These are phyloP conservation scores for Ophiothrix spiculata DNA, from an alignment of 35 echinoderm and acorn worm species.

Conservation along the genomic window DNA sequence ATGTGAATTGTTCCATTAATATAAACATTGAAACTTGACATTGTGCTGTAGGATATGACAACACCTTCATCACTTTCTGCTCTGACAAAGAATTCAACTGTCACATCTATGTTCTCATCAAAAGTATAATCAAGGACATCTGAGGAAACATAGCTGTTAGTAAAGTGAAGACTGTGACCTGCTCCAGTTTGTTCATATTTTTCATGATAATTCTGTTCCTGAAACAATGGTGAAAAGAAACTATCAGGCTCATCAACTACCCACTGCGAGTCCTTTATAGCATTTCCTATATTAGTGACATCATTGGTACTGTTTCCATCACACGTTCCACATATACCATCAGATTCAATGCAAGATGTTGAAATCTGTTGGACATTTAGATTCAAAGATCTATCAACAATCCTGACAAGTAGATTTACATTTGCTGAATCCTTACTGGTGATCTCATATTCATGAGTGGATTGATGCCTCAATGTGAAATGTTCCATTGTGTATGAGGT, in stretches of 20 bases:
- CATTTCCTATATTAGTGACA: slow-evolving; percentile 33
- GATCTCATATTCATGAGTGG: slow-evolving; percentile 42
- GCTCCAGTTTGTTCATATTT: slow-evolving; percentile 39
- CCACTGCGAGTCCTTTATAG: neutral
- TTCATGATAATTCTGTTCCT: slow-evolving; percentile 41
- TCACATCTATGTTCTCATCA: slow-evolving; percentile 34
- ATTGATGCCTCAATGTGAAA: slow-evolving; percentile 36
- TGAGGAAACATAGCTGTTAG: slow-evolving; percentile 61
- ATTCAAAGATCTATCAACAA: slow-evolving; percentile 59
- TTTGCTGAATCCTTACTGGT: slow-evolving; percentile 6
- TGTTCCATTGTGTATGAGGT: neutral
- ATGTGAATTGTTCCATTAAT: slow-evolving; percentile 51
- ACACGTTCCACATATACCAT: slow-evolving; percentile 81
- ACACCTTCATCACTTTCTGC: slow-evolving; percentile 43
- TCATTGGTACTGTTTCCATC: slow-evolving; percentile 68
- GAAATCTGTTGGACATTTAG: slow-evolving; percentile 9
- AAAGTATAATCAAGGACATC: slow-evolving; percentile 50
- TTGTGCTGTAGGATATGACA: slow-evolving; percentile 59
- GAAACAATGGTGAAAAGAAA: slow-evolving; percentile 51
- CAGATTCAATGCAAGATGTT: slow-evolving; percentile 26
- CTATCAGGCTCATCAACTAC: slow-evolving; percentile 4
- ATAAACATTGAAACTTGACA: slow-evolving; percentile 47
- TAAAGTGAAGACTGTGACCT: slow-evolving; percentile 41
- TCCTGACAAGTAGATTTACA: slow-evolving; percentile 23
- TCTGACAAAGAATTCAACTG: slow-evolving; percentile 64